Conservation (phyloP, 2,113 vertebrate species). For the Epinephelus moara region DNA sequence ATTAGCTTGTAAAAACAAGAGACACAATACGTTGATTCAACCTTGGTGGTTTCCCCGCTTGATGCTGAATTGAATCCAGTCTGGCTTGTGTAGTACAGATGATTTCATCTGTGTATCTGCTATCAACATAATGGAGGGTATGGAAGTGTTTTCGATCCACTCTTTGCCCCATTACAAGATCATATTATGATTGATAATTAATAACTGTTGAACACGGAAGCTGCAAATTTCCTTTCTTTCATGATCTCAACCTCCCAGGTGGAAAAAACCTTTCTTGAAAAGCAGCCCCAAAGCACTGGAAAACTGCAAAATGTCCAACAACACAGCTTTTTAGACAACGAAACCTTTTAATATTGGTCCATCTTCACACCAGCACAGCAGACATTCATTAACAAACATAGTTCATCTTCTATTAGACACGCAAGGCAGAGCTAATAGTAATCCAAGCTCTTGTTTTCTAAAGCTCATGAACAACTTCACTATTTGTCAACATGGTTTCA, state of each 20-base stretch:
- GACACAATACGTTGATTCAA: constrained; percentile 40
- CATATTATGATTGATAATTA: background rate
- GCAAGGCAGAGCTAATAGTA: background rate
- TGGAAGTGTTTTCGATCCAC: background rate
- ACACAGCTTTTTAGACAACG: background rate
- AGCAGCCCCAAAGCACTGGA: background rate
- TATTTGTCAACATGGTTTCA: background rate
- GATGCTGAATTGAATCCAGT: constrained; percentile 18
- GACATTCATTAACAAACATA: background rate
- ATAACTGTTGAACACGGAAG: background rate
- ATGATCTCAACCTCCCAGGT: constrained; percentile 1
- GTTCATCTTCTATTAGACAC: background rate
- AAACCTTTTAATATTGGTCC: background rate
- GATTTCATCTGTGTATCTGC: constrained; percentile 23
- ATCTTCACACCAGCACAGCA: background rate
- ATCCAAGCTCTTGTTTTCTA: background rate
- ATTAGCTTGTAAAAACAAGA: constrained; percentile 41
- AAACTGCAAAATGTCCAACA: background rate
- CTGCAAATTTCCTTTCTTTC: background rate
- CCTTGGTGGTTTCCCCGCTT: constrained; percentile 39
- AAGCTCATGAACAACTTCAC: background rate
- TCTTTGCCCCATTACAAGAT: background rate
- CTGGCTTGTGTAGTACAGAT: constrained; percentile 1
- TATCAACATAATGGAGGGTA: background rate
- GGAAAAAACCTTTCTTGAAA: background rate